Evolutionary conservation across 2,113 vertebrate genomes (phyloP), one percentile per base, ranked within the genome.

Genomic region (Hemicordylus capensis): DNA sequence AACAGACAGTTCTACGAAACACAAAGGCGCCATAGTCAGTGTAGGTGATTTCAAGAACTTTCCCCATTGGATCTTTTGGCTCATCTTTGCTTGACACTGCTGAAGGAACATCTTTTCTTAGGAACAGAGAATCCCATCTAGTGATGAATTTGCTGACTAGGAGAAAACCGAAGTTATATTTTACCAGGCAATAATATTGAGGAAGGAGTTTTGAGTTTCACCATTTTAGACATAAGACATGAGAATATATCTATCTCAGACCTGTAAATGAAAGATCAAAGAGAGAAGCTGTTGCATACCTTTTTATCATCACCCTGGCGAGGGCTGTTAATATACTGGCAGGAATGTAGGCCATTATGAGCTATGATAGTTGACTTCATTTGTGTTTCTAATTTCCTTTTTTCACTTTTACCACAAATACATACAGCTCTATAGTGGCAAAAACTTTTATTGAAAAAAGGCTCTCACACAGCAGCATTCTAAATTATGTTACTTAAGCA

Each of bases 341-440:
- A 93, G 95, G 90, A 95, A 95, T 96, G 94, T 84, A 90, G 93
- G 85, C 93, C 90, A 91, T 95, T 96, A 94, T 94, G 93, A 96
- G 95, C 90, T 92, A 95, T 94, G 90, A 95, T 95, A 94, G 92
- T 91, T 90, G 89, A 93, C 91, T 85, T 93, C 90, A 89, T 90
- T 89, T 84, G 88, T 94, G 93, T 95, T 96, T 96, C 94, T 91
- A 96, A 96, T 97, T 96, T 96, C 95, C 96, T 96, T 94, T 95
- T 54, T 92, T 88, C 92, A 87, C 95, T 93, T 95, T 95, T 96
- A 95, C 93, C 94, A 94, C 95, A 93, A 92, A 94, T 96, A 94
- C 92, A 96, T 92, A 95, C 95, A 95, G 93, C 82, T 93, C 93
- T 92, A 90, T 87, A 91, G 93, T 91, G 92, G 95, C 89, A 94